Conservation (phyloP, 2,888 invertebrate genomes). For the Adineta ricciae region DNA sequence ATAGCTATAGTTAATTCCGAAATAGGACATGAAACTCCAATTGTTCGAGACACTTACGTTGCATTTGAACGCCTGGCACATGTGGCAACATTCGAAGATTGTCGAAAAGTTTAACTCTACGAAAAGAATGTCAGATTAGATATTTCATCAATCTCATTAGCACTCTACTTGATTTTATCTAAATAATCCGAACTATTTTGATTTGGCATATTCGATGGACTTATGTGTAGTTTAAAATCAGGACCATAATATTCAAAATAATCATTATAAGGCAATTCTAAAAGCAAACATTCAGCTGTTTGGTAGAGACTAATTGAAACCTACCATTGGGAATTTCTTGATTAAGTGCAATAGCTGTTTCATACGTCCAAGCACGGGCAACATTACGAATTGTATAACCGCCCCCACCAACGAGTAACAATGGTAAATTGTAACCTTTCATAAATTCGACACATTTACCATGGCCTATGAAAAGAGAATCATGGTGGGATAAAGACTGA, state of each 20-base stretch:
- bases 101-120: constrained; percentile 63
- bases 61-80: constrained; percentile 86
- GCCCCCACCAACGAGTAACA: constrained; percentile 90
- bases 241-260: constrained; percentile 99
- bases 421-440: constrained; percentile 87
- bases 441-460: constrained; percentile 96
- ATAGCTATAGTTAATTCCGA: constrained; percentile 37
- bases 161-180: constrained; percentile 75
- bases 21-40: neutral
- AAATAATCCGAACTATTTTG: constrained; percentile 95
- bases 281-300: no score
- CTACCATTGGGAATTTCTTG: constrained; percentile 76
- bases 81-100: constrained; percentile 92
- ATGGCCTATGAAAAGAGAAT: constrained; percentile 65
- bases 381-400: constrained; percentile 98
- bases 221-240: constrained; percentile 95
- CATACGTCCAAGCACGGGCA: constrained; percentile 97
- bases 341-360: constrained; percentile 89
- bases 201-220: constrained; percentile 96
- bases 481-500: no score
- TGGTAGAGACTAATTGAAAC: no score
- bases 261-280: constrained; percentile 91
- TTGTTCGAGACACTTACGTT: constrained; percentile 38
- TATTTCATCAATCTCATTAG: neutral
- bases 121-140: neutral